Percentiles rank a stretch among this genome's conserved stretches.
phyloP scores from a whole-genome alignment of 2,113 vertebrate species.

The Ageneiosus marmoratus region DNA sequence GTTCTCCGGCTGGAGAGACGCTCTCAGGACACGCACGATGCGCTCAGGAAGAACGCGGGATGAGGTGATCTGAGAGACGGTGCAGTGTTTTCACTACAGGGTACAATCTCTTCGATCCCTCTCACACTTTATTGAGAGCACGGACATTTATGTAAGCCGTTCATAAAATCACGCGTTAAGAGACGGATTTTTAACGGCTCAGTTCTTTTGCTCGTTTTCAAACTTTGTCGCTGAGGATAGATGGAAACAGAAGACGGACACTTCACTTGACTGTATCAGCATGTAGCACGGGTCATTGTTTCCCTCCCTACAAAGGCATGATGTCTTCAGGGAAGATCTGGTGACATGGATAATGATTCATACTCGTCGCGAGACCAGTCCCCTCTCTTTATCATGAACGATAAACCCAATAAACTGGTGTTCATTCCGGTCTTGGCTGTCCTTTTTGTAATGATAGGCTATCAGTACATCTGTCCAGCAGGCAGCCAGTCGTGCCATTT shows the following conservation, averaged over 20 bases:
- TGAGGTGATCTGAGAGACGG: not conserved
- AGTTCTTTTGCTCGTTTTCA: not conserved
- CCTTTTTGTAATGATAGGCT: conserved; percentile 90
- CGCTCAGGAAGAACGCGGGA: conserved; percentile 5
- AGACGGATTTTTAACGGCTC: not conserved
- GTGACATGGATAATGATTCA: conserved; percentile 58
- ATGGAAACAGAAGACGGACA: not conserved
- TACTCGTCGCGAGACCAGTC: conserved; percentile 69
- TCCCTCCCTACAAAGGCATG: not conserved
- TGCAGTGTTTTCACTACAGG: not conserved
- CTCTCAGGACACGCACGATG: not conserved
- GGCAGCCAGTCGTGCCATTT: conserved; percentile 77
- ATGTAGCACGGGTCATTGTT: conserved; percentile 39
- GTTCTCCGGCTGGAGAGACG: not conserved
- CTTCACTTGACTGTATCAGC: conserved; percentile 22
- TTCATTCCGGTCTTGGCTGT: conserved; percentile 87
- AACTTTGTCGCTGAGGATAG: conserved; percentile 18
- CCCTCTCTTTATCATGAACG: conserved; percentile 81
- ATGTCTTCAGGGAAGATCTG: conserved; percentile 29
- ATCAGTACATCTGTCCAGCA: conserved; percentile 88
- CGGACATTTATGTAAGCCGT: not conserved
- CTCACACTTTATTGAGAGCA: not conserved
- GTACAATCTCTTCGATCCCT: not conserved
- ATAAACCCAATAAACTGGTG: conserved; percentile 90
- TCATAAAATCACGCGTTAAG: not conserved